Evolutionary conservation across 1,140 invertebrate species (phyloP).

Genomic region (Elysia chlorotica): DNA sequence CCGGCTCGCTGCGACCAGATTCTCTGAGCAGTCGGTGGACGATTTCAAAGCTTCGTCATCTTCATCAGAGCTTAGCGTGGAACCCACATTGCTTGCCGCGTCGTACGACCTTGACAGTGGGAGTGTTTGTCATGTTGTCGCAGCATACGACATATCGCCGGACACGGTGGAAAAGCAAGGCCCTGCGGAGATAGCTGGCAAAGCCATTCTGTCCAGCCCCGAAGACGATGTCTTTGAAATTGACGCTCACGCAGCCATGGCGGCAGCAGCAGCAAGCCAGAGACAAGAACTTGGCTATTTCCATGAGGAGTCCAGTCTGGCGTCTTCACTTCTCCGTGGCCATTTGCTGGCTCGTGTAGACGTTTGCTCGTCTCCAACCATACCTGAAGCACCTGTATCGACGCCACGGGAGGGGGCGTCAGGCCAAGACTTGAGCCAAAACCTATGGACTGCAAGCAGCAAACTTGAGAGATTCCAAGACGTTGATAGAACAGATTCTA

Average conservation of each 20-base stretch:
- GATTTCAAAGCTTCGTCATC: conserved; percentile 58
- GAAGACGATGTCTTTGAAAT: conserved; percentile 67
- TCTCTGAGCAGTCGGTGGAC: conserved; percentile 41
- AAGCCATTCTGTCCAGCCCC: conserved; percentile 58
- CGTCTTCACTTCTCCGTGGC: conserved; percentile 5
- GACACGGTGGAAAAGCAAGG: conserved; percentile 57
- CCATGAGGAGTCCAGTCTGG: not conserved
- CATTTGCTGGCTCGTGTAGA: conserved; percentile 30
- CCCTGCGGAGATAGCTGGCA: conserved; percentile 45
- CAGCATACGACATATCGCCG: conserved; percentile 58
- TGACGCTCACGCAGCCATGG: no score
- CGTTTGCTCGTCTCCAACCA: conserved; percentile 43
- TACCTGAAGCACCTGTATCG: conserved; percentile 28
- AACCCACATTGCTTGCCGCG: conserved; percentile 58
- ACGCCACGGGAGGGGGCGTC: conserved; percentile 35
- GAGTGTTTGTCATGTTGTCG: conserved; percentile 56
- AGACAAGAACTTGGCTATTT: no score
- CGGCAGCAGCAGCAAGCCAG: no score
- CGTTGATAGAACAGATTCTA: conserved; percentile 22
- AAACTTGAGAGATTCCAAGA: conserved; percentile 33
- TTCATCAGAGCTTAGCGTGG: conserved; percentile 54
- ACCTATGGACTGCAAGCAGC: conserved; percentile 39
- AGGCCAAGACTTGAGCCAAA: conserved; percentile 27
- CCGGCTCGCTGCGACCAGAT: conserved; percentile 24
- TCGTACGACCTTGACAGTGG: conserved; percentile 61